Conservation (phyloP, 2,888 invertebrate genomes). For the Agonopterix arenella region DNA sequence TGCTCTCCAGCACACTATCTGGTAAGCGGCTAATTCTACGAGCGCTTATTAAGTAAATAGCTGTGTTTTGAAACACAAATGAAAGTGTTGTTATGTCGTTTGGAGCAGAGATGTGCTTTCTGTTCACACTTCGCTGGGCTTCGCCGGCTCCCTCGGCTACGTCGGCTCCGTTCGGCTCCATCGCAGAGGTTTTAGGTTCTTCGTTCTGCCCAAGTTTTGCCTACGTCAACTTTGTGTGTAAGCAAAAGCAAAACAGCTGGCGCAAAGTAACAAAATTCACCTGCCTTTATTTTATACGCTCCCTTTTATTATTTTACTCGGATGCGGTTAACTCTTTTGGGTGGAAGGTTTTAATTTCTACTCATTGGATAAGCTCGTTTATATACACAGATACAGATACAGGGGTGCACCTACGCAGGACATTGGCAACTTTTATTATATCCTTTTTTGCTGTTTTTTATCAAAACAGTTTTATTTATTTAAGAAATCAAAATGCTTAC, state of each 20-base stretch:
- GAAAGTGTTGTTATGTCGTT: constrained; percentile 17
- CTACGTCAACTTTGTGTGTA: constrained; percentile 20
- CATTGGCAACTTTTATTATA: too few relatives aligned
- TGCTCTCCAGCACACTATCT: constrained; percentile 9
- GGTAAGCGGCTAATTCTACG: constrained; percentile 23
- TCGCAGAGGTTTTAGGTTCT: constrained; percentile 12
- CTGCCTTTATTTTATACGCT: background rate
- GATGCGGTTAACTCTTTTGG: background rate
- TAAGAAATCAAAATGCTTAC: too few relatives aligned
- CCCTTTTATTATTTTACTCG: background rate
- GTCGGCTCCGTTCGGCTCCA: constrained; percentile 2
- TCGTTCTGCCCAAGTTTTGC: constrained; percentile 16
- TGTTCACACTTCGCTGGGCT: constrained; percentile 20
- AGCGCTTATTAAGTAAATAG: constrained; percentile 23
- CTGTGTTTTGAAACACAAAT: constrained; percentile 22
- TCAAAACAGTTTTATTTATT: too few relatives aligned
- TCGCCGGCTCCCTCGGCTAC: constrained; percentile 1
- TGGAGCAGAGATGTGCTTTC: constrained; percentile 2
- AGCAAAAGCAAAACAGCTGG: constrained; percentile 11
- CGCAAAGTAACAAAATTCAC: constrained; percentile 1
- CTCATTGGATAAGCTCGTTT: too few relatives aligned
- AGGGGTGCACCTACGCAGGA: too few relatives aligned
- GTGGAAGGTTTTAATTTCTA: background rate
- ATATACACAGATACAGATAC: too few relatives aligned
- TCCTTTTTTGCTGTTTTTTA: too few relatives aligned